A percentile compares a stretch with the other conserved stretches of the same genome.
Evolutionary conservation across 1,140 invertebrate species (phyloP).

Genomic region (Ceratina calcarata): DNA sequence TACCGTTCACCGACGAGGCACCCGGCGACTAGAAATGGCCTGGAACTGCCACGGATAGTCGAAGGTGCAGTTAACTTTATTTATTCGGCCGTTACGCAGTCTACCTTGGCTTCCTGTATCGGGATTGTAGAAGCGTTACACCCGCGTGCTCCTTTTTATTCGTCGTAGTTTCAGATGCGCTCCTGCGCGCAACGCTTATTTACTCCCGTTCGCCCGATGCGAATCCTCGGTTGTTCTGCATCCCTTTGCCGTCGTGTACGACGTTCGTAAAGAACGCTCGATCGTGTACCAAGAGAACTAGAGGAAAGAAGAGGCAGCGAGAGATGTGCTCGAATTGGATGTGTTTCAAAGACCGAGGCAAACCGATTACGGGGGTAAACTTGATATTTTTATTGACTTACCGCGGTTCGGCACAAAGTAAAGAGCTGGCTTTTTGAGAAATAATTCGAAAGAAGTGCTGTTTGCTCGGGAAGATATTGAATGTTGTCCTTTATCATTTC

Average conservation of each 20-base stretch:
- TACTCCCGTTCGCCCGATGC: neutral
- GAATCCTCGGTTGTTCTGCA: neutral
- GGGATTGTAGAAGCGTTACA: conserved; percentile 14
- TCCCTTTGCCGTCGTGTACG: neutral
- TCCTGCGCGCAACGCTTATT: conserved; percentile 3
- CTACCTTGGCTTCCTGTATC: conserved; percentile 36
- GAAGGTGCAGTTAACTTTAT: conserved; percentile 49
- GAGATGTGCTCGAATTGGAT: neutral
- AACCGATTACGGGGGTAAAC: neutral
- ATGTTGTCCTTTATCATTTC: too few species aligned
- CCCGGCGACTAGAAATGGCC: conserved; percentile 34
- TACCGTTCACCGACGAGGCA: conserved; percentile 16
- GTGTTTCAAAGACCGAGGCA: neutral
- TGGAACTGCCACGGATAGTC: conserved; percentile 37
- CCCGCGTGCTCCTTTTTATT: conserved; percentile 11
- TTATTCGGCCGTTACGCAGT: conserved; percentile 40
- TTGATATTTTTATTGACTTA: conserved; percentile 5
- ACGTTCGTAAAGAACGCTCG: neutral
- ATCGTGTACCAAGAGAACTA: neutral
- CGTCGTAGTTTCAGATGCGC: neutral
- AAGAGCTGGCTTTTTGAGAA: too few species aligned
- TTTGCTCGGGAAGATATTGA: too few species aligned
- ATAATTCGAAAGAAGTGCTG: too few species aligned
- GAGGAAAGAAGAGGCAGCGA: neutral
- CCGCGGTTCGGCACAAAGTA: neutral